A percentile compares a stretch with the other conserved stretches of the same genome.
These are phyloP conservation scores for Anthoptus insignis DNA, from an alignment of 2,888 invertebrate genomes.

Conservation along the genomic window DNA sequence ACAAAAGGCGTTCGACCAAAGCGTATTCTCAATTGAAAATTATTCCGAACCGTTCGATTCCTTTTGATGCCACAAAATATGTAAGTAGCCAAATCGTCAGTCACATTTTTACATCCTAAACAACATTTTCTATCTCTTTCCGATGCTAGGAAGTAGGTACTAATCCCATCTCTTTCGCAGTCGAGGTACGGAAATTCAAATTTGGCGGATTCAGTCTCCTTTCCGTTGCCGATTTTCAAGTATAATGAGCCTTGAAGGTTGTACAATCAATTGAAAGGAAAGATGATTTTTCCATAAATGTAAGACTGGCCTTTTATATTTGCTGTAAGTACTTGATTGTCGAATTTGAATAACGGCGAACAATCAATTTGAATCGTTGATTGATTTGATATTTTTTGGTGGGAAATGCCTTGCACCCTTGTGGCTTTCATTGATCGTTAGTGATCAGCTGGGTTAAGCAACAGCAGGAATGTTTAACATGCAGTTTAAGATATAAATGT, in stretches of 20 bases:
- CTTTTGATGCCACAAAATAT: constrained; percentile 86
- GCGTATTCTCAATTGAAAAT: constrained; percentile 87
- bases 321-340: constrained; percentile 22
- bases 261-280: constrained; percentile 81
- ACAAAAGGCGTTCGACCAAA: constrained; percentile 83
- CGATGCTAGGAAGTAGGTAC: constrained; percentile 57
- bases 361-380: background rate
- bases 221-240: constrained; percentile 79
- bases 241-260: constrained; percentile 82
- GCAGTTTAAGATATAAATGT: too few relatives aligned
- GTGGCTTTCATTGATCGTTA: too few relatives aligned
- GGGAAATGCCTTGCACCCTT: too few relatives aligned
- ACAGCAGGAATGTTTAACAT: too few relatives aligned
- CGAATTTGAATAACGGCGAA: constrained; percentile 18
- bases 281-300: constrained; percentile 51
- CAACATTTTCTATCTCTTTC: constrained; percentile 43
- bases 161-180: constrained; percentile 59
- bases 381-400: background rate
- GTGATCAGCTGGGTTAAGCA: too few relatives aligned
- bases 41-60: constrained; percentile 79
- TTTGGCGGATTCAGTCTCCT: constrained; percentile 82
- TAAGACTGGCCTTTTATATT: constrained; percentile 10
- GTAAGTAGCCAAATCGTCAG: constrained; percentile 84
- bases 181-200: constrained; percentile 83
- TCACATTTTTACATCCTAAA: constrained; percentile 74